Percentiles rank a stretch among this genome's conserved stretches.
phyloP scores from a whole-genome alignment of 2,888 invertebrate genomes.

The Cryptus armator region DNA sequence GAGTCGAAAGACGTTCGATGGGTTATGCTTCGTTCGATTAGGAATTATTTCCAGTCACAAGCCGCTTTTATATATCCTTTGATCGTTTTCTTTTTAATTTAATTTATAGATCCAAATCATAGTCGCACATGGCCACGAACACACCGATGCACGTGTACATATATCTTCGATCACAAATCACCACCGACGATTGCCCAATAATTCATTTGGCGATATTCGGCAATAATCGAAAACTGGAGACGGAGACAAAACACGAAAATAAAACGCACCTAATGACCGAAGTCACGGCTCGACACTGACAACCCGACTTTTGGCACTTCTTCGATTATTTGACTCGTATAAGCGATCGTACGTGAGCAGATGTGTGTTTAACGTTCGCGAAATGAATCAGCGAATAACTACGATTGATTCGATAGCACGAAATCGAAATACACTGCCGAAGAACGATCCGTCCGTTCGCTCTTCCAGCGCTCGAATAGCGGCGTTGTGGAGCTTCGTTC shows the following conservation, averaged over 20 bases:
- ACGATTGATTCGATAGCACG: slow-evolving; percentile 29
- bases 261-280: slow-evolving; percentile 68
- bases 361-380: not conserved
- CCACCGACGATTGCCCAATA: not conserved
- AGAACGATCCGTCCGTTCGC: slow-evolving; percentile 70
- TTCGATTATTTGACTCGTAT: slow-evolving; percentile 2
- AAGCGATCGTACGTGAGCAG: not conserved
- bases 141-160: slow-evolving; percentile 33
- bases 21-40: slow-evolving; percentile 4
- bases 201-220: not conserved
- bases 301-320: slow-evolving; percentile 26
- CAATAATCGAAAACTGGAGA: slow-evolving; percentile 18
- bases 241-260: slow-evolving; percentile 9
- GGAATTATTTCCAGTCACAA: not conserved
- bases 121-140: slow-evolving; percentile 54
- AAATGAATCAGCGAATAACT: slow-evolving; percentile 22
- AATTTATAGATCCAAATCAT: slow-evolving; percentile 65
- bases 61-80: slow-evolving; percentile 8
- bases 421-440: slow-evolving; percentile 57
- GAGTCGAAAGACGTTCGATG: not conserved
- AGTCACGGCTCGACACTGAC: slow-evolving; percentile 60
- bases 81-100: not conserved
- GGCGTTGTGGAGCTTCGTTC: slow-evolving; percentile 56
- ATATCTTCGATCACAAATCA: slow-evolving; percentile 16
- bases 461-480: slow-evolving; percentile 71